Evolutionary conservation across 2,797 vertebrate genomes (phyloP).

Genomic region (Todus mexicanus): DNA sequence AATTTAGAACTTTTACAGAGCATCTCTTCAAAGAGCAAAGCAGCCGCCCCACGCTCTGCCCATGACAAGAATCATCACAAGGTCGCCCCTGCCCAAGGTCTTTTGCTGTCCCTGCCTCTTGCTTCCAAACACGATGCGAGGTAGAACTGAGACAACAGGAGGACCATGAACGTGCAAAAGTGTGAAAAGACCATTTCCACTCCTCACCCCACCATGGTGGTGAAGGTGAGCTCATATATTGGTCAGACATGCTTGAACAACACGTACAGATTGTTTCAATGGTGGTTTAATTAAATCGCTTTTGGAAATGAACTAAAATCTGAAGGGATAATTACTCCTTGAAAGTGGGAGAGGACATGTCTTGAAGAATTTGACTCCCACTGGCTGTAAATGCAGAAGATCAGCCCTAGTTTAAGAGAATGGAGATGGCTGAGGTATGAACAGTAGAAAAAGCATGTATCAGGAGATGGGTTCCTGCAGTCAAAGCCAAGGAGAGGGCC

Average conservation of each 20-base stretch:
- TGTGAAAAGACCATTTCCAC: background rate
- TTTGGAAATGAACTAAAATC: background rate
- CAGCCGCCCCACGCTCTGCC: background rate
- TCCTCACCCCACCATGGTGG: background rate
- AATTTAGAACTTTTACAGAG: conserved; percentile 66
- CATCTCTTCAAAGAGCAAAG: background rate
- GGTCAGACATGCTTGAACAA: background rate
- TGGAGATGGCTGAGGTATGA: background rate
- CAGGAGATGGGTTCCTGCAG: background rate
- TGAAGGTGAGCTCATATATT: conserved; percentile 5
- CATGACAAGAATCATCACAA: background rate
- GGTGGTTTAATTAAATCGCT: background rate
- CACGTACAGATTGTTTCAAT: background rate
- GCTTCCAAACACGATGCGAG: background rate
- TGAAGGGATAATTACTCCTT: background rate
- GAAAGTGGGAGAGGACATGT: background rate
- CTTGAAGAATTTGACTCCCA: background rate
- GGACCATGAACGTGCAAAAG: background rate
- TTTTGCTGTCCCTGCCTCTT: background rate
- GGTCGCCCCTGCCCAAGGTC: background rate
- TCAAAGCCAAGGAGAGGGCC: background rate
- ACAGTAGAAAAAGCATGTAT: background rate
- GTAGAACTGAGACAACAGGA: background rate
- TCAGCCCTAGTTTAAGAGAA: background rate
- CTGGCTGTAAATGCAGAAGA: background rate